A percentile compares a stretch with the other conserved stretches of the same genome.
Conservation (phyloP, 2,888 invertebrate species). For the Macrophya annulata region DNA sequence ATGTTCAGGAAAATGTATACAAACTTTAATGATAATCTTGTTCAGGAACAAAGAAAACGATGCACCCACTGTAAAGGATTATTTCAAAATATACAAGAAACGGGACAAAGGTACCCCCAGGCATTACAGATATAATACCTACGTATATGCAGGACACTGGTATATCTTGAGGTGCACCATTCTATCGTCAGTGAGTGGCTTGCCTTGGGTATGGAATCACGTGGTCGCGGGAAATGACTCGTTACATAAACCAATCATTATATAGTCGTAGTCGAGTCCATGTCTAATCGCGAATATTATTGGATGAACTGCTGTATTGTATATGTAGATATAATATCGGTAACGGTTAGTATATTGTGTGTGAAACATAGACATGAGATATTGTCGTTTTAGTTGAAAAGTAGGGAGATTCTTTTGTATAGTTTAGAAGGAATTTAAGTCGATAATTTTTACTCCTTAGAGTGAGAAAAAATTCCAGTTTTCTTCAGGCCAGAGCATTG, state of each 20-base stretch:
- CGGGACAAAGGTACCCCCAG: constrained; percentile 47
- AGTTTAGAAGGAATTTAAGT: not conserved
- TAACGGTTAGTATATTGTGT: too few species aligned
- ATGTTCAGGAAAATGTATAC: not conserved
- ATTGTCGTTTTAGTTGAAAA: not conserved
- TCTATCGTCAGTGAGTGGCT: constrained; percentile 73
- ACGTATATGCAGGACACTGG: constrained; percentile 29
- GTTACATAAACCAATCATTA: constrained; percentile 78
- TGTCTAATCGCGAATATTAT: constrained; percentile 62
- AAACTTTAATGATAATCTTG: not conserved
- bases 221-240: constrained; percentile 78
- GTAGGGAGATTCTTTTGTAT: not conserved
- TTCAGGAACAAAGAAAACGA: not conserved
- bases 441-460: constrained; percentile 7
- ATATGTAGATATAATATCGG: not conserved
- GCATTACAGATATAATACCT: not conserved
- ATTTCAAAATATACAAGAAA: constrained; percentile 29
- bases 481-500: not conserved
- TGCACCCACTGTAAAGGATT: not conserved
- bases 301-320: not conserved
- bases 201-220: constrained; percentile 78
- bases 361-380: not conserved
- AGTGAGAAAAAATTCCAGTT: not conserved
- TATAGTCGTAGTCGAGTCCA: constrained; percentile 61
- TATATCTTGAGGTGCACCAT: constrained; percentile 34